These are phyloP conservation scores for Cyanoliseus patagonus DNA, from an alignment of 2,113 vertebrate species.

Conservation along the genomic window DNA sequence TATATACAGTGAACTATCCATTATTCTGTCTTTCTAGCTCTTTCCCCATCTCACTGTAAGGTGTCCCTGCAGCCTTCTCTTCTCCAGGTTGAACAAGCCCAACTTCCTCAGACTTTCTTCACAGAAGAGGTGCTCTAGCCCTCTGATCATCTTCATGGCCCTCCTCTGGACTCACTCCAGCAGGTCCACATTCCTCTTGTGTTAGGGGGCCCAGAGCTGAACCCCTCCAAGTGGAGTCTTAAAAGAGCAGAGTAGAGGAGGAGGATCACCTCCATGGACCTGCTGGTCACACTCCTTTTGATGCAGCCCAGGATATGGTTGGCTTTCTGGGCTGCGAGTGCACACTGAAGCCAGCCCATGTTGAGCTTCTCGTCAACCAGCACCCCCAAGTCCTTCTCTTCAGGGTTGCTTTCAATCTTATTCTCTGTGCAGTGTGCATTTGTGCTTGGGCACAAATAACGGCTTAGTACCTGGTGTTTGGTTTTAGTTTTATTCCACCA, in stretches of 20 bases:
- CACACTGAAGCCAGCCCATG: not conserved
- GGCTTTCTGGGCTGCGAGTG: not conserved
- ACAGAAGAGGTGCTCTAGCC: not conserved
- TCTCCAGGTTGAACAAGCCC: not conserved
- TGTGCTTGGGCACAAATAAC: not conserved
- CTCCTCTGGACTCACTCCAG: not conserved
- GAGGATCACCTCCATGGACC: not conserved
- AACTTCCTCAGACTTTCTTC: not conserved
- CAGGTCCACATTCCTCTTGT: not conserved
- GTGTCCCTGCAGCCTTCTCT: not conserved
- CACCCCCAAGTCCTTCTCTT: not conserved
- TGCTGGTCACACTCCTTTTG: not conserved
- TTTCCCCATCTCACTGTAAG: no score
- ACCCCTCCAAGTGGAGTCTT: not conserved
- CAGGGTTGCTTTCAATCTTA: not conserved
- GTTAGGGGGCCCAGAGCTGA: not conserved
- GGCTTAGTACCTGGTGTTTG: not conserved
- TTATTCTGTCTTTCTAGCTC: no score
- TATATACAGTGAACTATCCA: no score
- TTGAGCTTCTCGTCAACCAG: not conserved
- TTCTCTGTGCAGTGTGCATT: not conserved
- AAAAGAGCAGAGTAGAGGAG: not conserved
- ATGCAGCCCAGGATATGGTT: not conserved
- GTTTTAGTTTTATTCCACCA: accelerated
- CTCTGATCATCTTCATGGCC: not conserved